Evolutionary conservation across 2,888 invertebrate genomes (phyloP).

Genomic region (Ypsolopha scabrella): DNA sequence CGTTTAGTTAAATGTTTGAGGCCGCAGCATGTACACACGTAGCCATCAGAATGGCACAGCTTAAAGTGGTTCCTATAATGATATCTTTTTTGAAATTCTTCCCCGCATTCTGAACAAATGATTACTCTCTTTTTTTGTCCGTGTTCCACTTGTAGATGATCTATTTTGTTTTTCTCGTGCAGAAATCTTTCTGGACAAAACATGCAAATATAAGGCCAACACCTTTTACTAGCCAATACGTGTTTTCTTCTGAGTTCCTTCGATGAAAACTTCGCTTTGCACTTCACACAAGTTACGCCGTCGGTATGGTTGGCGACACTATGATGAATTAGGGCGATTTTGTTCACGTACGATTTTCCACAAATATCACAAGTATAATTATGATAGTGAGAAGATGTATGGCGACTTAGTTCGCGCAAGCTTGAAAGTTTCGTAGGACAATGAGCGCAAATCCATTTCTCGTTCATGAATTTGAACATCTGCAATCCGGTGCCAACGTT

Average conservation of each 20-base stretch:
- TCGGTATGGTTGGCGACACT: background rate
- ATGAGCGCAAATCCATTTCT: slow-evolving; percentile 2
- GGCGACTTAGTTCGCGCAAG: slow-evolving; percentile 11
- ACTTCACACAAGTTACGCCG: background rate
- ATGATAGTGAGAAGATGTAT: slow-evolving; percentile 12
- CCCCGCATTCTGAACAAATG: slow-evolving; percentile 3
- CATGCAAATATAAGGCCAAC: slow-evolving; percentile 33
- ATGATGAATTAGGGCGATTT: background rate
- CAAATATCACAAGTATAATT: slow-evolving; percentile 15
- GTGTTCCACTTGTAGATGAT: slow-evolving; percentile 5
- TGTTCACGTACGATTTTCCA: slow-evolving; percentile 11
- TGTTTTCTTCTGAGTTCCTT: slow-evolving; percentile 13
- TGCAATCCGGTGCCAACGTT: slow-evolving; percentile 1
- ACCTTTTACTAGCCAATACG: slow-evolving; percentile 22
- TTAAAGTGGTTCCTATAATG: background rate
- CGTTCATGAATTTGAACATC: slow-evolving; percentile 4
- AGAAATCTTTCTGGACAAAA: slow-evolving; percentile 35
- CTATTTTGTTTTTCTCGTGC: background rate
- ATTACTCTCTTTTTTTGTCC: background rate
- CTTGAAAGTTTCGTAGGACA: slow-evolving; percentile 6
- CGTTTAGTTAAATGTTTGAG: slow-evolving; percentile 18
- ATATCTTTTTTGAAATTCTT: background rate
- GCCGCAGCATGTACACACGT: slow-evolving; percentile 26
- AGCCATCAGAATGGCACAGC: slow-evolving; percentile 4
- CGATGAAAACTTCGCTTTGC: background rate